A percentile compares a stretch with the other conserved stretches of the same genome.
Evolutionary conservation across 2,888 invertebrate species (phyloP).

Genomic region (Temnothorax rugatulus): DNA sequence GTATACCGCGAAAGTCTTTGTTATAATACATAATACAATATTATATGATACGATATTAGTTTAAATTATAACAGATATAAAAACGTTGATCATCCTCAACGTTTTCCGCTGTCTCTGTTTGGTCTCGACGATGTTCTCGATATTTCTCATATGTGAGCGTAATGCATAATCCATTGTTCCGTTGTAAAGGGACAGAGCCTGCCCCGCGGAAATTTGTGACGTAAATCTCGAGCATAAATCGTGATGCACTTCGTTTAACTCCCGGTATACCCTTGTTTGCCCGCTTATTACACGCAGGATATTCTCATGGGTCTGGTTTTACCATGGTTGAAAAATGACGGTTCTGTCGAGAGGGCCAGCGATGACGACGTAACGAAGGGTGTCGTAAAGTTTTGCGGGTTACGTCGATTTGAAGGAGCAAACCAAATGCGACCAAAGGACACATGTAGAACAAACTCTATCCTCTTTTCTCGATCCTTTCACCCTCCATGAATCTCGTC

Average conservation of each 20-base stretch:
- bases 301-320: neutral
- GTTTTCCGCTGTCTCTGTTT: neutral
- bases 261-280: neutral
- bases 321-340: constrained; percentile 13
- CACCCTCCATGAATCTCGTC: neutral
- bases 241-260: constrained; percentile 11
- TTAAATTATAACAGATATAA: constrained; percentile 7
- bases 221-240: constrained; percentile 16
- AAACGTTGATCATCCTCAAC: neutral
- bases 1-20: neutral
- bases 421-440: neutral
- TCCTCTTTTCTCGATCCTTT: neutral
- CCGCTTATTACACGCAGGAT: neutral
- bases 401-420: neutral
- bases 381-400: neutral
- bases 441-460: neutral
- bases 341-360: neutral
- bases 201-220: constrained; percentile 29
- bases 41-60: neutral
- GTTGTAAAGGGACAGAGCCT: neutral
- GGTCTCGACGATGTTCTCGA: neutral
- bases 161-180: constrained; percentile 23
- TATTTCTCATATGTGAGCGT: constrained; percentile 8
- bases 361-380: neutral
- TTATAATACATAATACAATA: neutral